Evolutionary conservation across 2,888 invertebrate genomes (phyloP).

Genomic region (Strigamia maritima): DNA sequence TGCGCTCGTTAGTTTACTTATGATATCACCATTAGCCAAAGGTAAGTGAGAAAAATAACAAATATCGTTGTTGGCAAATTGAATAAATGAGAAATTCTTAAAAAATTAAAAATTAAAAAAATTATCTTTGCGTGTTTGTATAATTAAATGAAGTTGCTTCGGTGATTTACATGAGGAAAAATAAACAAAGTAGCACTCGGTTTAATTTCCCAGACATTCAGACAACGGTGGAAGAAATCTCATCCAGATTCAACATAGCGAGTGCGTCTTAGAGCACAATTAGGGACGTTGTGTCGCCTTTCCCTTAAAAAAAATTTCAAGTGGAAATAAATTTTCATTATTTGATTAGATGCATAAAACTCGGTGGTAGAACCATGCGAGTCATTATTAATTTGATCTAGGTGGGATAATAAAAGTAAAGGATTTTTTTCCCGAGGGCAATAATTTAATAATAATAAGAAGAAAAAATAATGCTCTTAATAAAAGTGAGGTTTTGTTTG

Average conservation of each 20-base stretch:
- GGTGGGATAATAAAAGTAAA: not conserved
- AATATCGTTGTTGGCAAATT: too few relatives aligned
- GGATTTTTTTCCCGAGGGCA: too few relatives aligned
- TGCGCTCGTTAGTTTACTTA: constrained; percentile 92
- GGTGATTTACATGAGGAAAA: not conserved
- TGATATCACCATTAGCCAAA: constrained; percentile 90
- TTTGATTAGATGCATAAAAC: not conserved
- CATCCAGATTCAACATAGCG: not conserved
- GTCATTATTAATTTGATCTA: not conserved
- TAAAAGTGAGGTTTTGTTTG: not conserved
- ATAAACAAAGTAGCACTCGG: not conserved
- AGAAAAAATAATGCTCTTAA: not conserved
- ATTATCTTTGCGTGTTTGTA: not conserved
- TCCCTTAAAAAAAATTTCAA: not conserved
- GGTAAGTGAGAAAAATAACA: constrained; percentile 60
- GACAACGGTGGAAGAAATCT: not conserved
- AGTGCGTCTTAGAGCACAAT: not conserved
- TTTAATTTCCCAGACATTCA: not conserved
- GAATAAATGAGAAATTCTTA: too few relatives aligned
- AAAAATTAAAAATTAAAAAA: not conserved
- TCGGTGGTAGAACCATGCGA: not conserved
- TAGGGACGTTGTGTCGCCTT: not conserved
- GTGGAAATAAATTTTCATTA: not conserved
- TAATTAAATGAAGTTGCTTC: not conserved
- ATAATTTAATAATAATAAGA: too few relatives aligned